These are phyloP conservation scores for Microtus agrestis DNA, from an alignment of 2,797 vertebrate species.

Conservation along the genomic window DNA sequence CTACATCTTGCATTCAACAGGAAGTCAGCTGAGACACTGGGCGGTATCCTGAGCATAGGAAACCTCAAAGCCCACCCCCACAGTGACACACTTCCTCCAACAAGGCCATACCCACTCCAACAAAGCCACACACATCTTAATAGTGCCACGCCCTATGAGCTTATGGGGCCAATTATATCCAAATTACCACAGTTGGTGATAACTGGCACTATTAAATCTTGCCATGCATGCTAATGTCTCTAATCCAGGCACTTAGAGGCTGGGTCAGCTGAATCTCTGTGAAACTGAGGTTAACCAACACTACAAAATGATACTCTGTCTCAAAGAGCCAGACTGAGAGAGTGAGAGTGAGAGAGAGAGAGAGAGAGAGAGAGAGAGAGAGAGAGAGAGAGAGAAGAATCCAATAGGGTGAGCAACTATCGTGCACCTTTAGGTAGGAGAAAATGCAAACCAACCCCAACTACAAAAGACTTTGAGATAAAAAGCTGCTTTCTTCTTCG, in stretches of 20 bases:
- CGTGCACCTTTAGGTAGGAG: slow-evolving; percentile 26
- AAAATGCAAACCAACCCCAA: slow-evolving; percentile 6
- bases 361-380: background rate
- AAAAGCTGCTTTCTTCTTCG: background rate
- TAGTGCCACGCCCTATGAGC: no score
- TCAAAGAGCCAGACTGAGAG: no score
- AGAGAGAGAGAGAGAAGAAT: background rate
- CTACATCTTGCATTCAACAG: no score
- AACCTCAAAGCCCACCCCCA: no score
- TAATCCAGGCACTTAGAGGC: background rate
- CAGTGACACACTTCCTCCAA: no score
- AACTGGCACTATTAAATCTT: background rate
- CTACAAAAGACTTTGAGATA: slow-evolving; percentile 5
- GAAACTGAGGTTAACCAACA: background rate
- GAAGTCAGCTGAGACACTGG: no score
- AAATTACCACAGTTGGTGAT: slow-evolving; percentile 7
- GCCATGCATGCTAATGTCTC: background rate
- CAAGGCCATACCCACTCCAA: no score
- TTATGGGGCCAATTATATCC: no score
- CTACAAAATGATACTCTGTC: background rate
- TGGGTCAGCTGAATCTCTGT: background rate
- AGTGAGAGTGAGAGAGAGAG: background rate
- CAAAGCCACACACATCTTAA: no score
- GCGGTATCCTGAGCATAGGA: no score
- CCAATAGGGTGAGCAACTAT: background rate